Evolutionary conservation across 2,797 vertebrate genomes (phyloP).

Genomic region (Melanogrammus aeglefinus): DNA sequence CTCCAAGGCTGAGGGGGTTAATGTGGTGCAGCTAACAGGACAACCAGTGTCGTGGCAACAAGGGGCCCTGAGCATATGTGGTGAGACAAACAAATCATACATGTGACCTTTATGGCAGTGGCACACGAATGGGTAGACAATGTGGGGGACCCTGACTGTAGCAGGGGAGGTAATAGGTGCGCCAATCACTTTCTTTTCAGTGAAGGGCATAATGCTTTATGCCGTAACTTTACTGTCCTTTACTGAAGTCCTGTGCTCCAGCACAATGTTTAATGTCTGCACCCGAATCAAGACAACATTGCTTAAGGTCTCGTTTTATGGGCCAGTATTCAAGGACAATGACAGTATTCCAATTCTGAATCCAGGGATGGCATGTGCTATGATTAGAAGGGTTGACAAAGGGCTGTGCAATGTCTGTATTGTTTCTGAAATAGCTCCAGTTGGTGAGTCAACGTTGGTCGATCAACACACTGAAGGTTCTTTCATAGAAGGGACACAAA

Average conservation of each 20-base stretch:
- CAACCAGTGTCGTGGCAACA: neutral
- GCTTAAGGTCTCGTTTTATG: neutral
- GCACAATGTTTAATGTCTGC: neutral
- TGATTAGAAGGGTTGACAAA: neutral
- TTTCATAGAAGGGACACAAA: too few species aligned
- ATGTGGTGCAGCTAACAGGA: constrained; percentile 21
- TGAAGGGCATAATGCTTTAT: too few species aligned
- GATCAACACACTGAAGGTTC: neutral
- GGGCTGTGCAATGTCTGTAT: neutral
- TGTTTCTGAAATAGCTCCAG: neutral
- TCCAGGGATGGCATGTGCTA: neutral
- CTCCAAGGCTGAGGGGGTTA: constrained; percentile 19
- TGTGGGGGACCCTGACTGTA: neutral
- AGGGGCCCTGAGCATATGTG: constrained; percentile 11
- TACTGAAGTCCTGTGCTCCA: too few species aligned
- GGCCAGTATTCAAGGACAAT: too few species aligned
- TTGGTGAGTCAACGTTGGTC: neutral
- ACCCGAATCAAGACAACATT: neutral
- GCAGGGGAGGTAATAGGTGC: neutral
- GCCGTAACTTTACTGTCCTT: too few species aligned
- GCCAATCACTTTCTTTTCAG: too few species aligned
- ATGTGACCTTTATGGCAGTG: constrained; percentile 11
- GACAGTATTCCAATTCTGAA: neutral
- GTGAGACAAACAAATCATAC: constrained; percentile 2
- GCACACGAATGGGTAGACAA: neutral